Evolutionary conservation across 2,113 vertebrate species (phyloP), one percentile per base, ranked within the genome.

Genomic region (Mormyrus iriodes): DNA sequence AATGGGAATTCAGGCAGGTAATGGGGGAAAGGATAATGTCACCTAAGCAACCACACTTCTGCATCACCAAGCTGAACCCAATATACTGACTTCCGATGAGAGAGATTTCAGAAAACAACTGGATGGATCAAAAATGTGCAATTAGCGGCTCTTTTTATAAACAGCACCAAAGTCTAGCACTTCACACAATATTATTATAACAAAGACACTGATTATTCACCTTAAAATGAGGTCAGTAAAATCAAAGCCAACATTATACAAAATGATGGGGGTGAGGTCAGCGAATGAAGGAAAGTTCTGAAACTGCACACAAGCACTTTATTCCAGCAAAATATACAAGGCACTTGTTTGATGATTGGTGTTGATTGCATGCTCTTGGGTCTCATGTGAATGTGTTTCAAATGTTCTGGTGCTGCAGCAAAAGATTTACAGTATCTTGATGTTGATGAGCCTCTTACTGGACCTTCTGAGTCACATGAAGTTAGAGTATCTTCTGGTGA

Each of bases 391-490:
- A 79, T 42, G 69, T 6, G 69, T 39, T 76, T 35, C 15, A 39
- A 76, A 76, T 42, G 35, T 79, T 42, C 89, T 92, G 90, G 65
- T 88, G 88, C 84, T 90, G 82, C 89, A 85, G 39, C 7, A 35
- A 48, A 87, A 88, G 76, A 65, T 10, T 19, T 15, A 27, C 48
- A 88, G 85, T 61, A 90, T 49, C 3, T 85, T 42, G 17, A 79
- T 19, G 13, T 8, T 39, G 73, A 79, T 6, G 73, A 79, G 35
- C 73, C 15, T 42, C 73, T 39, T 17, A 55, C 44, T 87, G 91
- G 85, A 61, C 88, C 89, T 92, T 94, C 95, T 93, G 92, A 91
- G 95, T 97, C 96, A 95, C 94, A 96, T 96, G 96, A 96, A 96
- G 95, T 91, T 92, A 89, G 93, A 93, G 88, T 92, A 90, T 93